Evolutionary conservation across 2,113 vertebrate genomes (phyloP).

Genomic region (Hypanus sabinus): DNA sequence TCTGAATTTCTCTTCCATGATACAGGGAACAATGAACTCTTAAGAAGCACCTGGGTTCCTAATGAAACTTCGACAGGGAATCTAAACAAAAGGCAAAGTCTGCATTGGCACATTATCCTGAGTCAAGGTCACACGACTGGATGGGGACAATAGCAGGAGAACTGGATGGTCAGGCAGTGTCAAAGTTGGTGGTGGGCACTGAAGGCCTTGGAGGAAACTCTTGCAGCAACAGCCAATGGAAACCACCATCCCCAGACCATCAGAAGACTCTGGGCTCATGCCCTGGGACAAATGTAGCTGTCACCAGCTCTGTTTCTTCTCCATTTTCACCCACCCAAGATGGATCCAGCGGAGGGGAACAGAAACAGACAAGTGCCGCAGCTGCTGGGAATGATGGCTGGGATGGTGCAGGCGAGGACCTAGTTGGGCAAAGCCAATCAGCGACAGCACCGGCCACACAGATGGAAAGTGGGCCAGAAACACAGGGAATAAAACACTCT

Average conservation of each 20-base stretch:
- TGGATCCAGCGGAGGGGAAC: too few relatives aligned
- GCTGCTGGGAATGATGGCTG: too few relatives aligned
- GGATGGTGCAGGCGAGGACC: background rate
- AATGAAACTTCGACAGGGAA: background rate
- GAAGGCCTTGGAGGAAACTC: background rate
- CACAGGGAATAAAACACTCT: background rate
- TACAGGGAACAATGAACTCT: too few relatives aligned
- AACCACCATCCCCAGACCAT: too few relatives aligned
- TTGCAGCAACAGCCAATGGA: background rate
- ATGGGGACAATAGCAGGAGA: background rate
- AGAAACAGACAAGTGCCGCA: too few relatives aligned
- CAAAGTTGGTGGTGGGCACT: too few relatives aligned
- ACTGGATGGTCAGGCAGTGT: background rate
- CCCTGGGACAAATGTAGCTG: too few relatives aligned
- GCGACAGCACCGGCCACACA: too few relatives aligned
- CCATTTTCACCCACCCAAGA: background rate
- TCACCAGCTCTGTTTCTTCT: too few relatives aligned
- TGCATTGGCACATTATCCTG: background rate
- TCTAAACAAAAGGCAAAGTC: background rate
- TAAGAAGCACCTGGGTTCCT: background rate
- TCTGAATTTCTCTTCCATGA: background rate
- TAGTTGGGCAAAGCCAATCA: background rate
- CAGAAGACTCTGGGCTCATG: background rate
- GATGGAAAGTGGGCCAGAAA: background rate
- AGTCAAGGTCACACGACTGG: background rate